Evolutionary conservation across 2,113 vertebrate species (phyloP).

Genomic region (Malurus alboscapulatus): DNA sequence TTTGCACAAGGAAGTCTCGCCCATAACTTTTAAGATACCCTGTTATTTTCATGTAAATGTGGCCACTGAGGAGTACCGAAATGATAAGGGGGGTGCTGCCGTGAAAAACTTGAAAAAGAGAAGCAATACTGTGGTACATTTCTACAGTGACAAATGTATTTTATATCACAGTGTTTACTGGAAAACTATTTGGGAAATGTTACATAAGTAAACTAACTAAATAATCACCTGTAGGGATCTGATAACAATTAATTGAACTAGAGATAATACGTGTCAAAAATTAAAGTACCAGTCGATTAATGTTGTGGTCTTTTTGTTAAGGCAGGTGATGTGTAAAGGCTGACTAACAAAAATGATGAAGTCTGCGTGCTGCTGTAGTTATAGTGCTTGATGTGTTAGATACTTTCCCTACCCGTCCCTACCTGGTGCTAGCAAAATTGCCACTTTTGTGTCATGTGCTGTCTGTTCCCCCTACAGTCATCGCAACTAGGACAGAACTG

Average conservation of each 20-base stretch:
- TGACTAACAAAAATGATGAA: neutral
- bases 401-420: neutral
- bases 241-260: neutral
- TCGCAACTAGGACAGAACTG: neutral
- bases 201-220: neutral
- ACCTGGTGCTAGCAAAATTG: neutral
- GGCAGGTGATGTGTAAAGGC: neutral
- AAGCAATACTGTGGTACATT: neutral
- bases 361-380: neutral
- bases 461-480: neutral
- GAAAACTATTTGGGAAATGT: neutral
- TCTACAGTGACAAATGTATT: neutral
- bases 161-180: neutral
- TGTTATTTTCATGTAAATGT: neutral
- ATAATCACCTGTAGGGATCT: neutral
- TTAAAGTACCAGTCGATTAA: neutral
- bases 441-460: neutral
- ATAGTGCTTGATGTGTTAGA: neutral
- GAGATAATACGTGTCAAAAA: neutral
- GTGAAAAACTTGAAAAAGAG: neutral
- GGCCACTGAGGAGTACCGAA: neutral
- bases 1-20: neutral
- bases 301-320: neutral
- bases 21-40: neutral
- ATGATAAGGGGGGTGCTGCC: rapidly evolving